Evolutionary conservation across 2,888 invertebrate species (phyloP), one percentile per base, ranked within the genome.

Genomic region (Silvanus unidentatus): DNA sequence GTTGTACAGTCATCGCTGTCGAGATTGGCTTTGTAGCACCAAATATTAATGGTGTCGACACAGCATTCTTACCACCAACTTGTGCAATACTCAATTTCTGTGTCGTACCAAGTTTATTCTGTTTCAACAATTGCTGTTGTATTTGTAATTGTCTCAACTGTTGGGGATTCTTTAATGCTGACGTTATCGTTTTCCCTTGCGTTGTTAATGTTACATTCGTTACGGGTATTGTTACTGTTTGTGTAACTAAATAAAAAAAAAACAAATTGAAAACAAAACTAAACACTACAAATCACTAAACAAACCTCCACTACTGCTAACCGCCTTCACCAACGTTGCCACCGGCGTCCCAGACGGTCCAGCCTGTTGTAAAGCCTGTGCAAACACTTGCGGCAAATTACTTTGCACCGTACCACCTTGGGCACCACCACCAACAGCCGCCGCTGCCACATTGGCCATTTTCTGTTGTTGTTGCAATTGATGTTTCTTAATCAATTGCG

Each of bases 41-140:
- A 2, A 89, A 85, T 40, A 89, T 82, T 47, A 88, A 71, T 57
- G 85, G 85, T 0, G 84, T 78, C 15, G 80, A 79, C 2, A 78
- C 74, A 3, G 78, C 79, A 42, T 69, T 66, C 54, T 72, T 73
- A 35, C 66, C 66, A 3, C 67, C 57, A 30, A 69, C 68, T 59
- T 78, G 78, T 0, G 77, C 72, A n/a, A 79, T 68, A 50, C 82
- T 75, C 54, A 83, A 77, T 55, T 84, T 82, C 47, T 81, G 82
- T 1, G 70, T 41, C 73, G 50, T 44, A 15, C 73, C 74, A 3
- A 75, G 66, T 34, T 77, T 60, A 63, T 80, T 81, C 22, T 81
- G 74, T 52, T 80, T 78, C 13, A 81, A 65, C 2, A 77, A 68
- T 38, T 75, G 71, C 47, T 80, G 78, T 52, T 81, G 81, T 49